Base-by-base conservation (phyloP, 2,113 vertebrate species). In the Perccottus glenii region DNA sequence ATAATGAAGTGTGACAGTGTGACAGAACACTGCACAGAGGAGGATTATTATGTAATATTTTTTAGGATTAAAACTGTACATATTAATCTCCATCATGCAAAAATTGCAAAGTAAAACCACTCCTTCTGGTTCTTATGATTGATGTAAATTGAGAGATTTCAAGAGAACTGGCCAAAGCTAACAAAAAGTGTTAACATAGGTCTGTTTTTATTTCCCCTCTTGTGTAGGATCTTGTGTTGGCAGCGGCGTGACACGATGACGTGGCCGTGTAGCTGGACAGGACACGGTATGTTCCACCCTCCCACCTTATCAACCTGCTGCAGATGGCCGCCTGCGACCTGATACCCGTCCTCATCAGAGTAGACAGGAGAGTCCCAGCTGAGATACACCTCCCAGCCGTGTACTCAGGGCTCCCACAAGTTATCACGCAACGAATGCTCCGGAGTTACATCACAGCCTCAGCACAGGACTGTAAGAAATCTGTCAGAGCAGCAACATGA, bases 281-380 rank as follows among this genome's bases (percentile, higher is more conserved):
- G 60, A 69, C 64, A 9, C 67, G 38, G 49, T 6, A 7, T 46
- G 64, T 78, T 69, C 84, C 90, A 88, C 92, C 91, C 92, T 57
- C 70, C 27, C 5, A 52, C 70, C 87, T 92, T 92, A 93, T 93
- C 92, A 88, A 74, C 53, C 73, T 47, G 70, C 76, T 60, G 77
- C 91, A 92, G 89, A 33, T 6, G 48, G 74, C 80, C 60, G 70
- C 12, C 64, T 60, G 57, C 1, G 63, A 71, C 43, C 67, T 53
- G 70, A 80, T 76, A 73, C 59, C 55, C 45, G 60, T 45, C 50
- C 75, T 60, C 69, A 11, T 64, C 11, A 14, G 66, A 5, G 5
- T 1, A 53, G 60, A 56, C 35, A 6, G 35, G 51, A 15, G 5
- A 0, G 38, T 59, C 69, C 57, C 42, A 47, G 66, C 64, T 46